Evolutionary conservation across 2,113 vertebrate genomes (phyloP).

Genomic region (Poeciliopsis retropinna): DNA sequence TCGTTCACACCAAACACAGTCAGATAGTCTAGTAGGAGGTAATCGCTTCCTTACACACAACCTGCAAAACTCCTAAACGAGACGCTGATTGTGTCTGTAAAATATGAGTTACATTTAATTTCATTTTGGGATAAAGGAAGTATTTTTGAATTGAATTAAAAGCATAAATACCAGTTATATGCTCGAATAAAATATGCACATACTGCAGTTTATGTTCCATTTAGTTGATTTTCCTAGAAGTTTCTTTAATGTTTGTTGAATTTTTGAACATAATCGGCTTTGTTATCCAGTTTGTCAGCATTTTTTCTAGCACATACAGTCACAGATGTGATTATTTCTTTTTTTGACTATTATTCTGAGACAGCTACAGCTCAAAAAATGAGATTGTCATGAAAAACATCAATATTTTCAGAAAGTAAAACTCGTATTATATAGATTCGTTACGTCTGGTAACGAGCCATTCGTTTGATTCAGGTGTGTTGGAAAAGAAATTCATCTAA

Average conservation of each 20-base stretch:
- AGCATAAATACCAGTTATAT: background rate
- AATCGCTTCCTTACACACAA: background rate
- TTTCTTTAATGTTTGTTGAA: background rate
- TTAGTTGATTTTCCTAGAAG: background rate
- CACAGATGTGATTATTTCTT: background rate
- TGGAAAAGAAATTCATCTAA: too few species aligned
- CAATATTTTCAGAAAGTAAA: too few species aligned
- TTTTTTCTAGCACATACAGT: background rate
- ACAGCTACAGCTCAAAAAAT: background rate
- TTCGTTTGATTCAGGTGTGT: too few species aligned
- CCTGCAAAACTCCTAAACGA: too few species aligned
- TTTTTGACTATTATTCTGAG: background rate
- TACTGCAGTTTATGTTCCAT: too few species aligned
- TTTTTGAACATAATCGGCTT: background rate
- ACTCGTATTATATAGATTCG: too few species aligned
- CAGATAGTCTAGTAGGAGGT: background rate
- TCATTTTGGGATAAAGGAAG: too few species aligned
- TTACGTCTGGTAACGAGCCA: too few species aligned
- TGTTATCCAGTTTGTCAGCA: background rate
- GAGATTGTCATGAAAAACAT: background rate
- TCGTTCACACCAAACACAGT: background rate
- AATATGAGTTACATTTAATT: too few species aligned
- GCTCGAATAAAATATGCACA: too few species aligned
- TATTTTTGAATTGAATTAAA: too few species aligned
- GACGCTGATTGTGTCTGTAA: background rate